phyloP scores from a whole-genome alignment of 2,797 vertebrate genomes.

The Fundulus diaphanus region DNA sequence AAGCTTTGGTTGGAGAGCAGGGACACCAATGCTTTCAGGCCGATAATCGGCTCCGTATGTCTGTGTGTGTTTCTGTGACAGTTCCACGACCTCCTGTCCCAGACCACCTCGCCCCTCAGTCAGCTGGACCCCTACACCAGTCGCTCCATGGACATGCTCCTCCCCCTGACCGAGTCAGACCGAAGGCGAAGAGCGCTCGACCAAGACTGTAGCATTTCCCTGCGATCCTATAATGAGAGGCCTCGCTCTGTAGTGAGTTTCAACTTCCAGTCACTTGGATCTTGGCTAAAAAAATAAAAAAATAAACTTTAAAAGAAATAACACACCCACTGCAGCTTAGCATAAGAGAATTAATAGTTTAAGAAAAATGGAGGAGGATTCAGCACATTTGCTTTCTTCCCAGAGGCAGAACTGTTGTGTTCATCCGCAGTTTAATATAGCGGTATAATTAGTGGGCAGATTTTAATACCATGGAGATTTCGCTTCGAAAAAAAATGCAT shows the following conservation, averaged over 20 bases:
- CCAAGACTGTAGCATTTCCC: conserved; percentile 81
- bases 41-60: conserved; percentile 43
- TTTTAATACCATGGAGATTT: neutral
- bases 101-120: conserved; percentile 88
- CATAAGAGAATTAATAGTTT: neutral
- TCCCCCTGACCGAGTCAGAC: conserved; percentile 84
- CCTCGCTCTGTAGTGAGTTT: conserved; percentile 87
- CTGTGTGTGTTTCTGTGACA: conserved; percentile 63
- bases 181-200: conserved; percentile 83
- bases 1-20: conserved; percentile 55
- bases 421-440: neutral
- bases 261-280: conserved; percentile 11
- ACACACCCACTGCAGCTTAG: neutral
- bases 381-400: conserved; percentile 4
- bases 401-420: conserved; percentile 7
- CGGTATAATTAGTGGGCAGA: conserved; percentile 11
- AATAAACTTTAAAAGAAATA: no score
- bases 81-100: conserved; percentile 94
- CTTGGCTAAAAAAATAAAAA: neutral
- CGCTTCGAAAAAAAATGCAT: neutral
- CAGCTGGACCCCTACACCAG: conserved; percentile 90
- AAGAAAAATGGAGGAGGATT: neutral
- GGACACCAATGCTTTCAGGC: conserved; percentile 45
- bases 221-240: conserved; percentile 84
- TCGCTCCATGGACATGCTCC: conserved; percentile 89